Base-by-base conservation (phyloP, 2,888 invertebrate species). In the Protonemura montana region DNA sequence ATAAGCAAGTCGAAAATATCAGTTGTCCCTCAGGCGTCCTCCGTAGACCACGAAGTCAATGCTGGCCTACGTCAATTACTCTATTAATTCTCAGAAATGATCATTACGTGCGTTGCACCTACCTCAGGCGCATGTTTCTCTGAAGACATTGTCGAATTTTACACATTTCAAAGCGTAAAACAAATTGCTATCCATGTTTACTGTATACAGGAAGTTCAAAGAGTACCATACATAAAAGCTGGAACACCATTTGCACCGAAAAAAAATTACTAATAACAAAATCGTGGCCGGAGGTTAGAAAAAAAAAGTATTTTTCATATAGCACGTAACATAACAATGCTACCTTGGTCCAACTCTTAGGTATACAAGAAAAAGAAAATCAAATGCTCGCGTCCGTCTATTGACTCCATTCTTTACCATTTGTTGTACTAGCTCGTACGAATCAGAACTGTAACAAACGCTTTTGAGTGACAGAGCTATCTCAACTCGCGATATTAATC, bases 81-180 rank as follows among this genome's bases (percentile, higher is more conserved):
- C 25, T 28, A 26, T 82, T 29, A 82, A 26, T 82, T 82, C 35
- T 82, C 26, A 26, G 82, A 29, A 82, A 42, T 28, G 26, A 59
- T 59, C 35, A 35, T 35, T 59, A 59, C 16, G 13, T 59, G 59
- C 59, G 16, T 59, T 13, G 59, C 59, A 59, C 59, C 59, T 59
- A 3, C 16, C 13, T 2, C 59, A 3, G 35, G 13, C 59, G 6
- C 59, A 21, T 59, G 21, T 7, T 59, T 59, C 59, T 21, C 16
- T 21, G 59, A 59, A 59, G 59, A 59, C 59, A 59, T 59, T 59
- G 59, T 59, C 59, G 21, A 59, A 59, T 21, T 59, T 59, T 59
- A 21, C 21, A 59, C 59, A 21, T 59, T 10, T 59, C 59, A 13
- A 59, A 21, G 59, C 16, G 16, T 59, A 7, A 59, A 59, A 59